These are phyloP conservation scores for Coelinius sp. DNA, from an alignment of 2,888 invertebrate genomes.

Conservation along the genomic window DNA sequence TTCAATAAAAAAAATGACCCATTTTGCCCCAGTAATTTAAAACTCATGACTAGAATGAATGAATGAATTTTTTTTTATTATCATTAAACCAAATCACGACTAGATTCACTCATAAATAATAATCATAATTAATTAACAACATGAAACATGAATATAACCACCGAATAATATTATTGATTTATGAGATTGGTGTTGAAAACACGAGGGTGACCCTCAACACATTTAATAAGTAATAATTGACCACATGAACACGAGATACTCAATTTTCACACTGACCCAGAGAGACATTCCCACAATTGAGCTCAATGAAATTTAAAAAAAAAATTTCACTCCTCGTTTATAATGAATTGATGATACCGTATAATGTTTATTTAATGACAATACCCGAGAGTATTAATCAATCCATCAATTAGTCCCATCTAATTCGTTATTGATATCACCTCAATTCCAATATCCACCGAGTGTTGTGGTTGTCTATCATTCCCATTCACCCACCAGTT, in stretches of 20 bases:
- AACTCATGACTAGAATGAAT: too few relatives aligned
- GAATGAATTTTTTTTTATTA: too few relatives aligned
- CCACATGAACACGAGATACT: not conserved
- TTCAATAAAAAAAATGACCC: too few relatives aligned
- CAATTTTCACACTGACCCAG: not conserved
- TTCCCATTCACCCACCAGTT: not conserved
- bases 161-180: too few relatives aligned
- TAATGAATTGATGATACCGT: not conserved
- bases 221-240: conserved; percentile 4
- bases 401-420: conserved; percentile 30
- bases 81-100: too few relatives aligned
- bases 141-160: too few relatives aligned
- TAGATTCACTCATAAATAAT: too few relatives aligned
- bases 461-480: conserved; percentile 23
- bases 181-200: too few relatives aligned
- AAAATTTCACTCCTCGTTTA: not conserved
- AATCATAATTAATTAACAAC: too few relatives aligned
- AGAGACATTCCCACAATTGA: too few relatives aligned
- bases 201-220: too few relatives aligned
- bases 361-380: not conserved
- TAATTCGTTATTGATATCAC: conserved; percentile 34
- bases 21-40: too few relatives aligned
- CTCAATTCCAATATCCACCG: conserved; percentile 11
- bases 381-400: conserved; percentile 16
- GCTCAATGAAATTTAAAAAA: not conserved